Percentiles rank a stretch among this genome's conserved stretches.
phyloP scores from a whole-genome alignment of 2,113 vertebrate species.

The Thalassarche chlororhynchos region DNA sequence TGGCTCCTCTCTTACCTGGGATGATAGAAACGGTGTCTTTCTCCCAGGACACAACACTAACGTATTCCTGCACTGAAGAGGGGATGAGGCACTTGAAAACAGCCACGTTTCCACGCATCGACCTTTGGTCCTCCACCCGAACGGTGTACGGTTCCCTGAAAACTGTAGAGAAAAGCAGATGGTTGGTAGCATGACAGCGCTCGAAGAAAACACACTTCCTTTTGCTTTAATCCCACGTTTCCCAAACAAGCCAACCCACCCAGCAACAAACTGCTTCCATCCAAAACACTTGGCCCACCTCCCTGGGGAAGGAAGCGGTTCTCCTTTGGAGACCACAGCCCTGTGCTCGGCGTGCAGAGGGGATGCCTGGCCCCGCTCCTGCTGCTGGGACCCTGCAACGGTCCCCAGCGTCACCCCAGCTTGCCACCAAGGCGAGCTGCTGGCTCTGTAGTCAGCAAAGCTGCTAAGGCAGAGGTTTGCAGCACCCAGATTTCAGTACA shows the following conservation, averaged over 20 bases:
- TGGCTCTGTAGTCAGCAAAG: background rate
- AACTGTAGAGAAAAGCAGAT: conserved; percentile 76
- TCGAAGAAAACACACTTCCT: background rate
- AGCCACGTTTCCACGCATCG: conserved; percentile 98
- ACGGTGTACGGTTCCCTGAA: conserved; percentile 99
- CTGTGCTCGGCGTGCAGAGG: background rate
- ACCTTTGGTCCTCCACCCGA: conserved; percentile 98
- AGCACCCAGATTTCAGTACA: background rate
- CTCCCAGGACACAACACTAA: conserved; percentile 99
- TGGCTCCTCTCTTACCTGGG: conserved; percentile 84
- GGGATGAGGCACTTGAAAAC: conserved; percentile 99
- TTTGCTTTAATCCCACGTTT: conserved; percentile 36
- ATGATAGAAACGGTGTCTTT: conserved; percentile 97
- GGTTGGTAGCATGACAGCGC: conserved; percentile 33
- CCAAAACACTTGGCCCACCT: background rate
- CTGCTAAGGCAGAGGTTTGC: background rate
- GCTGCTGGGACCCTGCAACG: background rate
- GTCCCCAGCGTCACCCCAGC: background rate
- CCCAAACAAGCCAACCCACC: conserved; percentile 49
- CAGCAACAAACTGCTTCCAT: background rate
- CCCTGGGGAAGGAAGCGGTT: background rate
- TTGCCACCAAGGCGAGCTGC: background rate
- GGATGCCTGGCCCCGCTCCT: background rate
- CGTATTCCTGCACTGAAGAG: conserved; percentile 96
- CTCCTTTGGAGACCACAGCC: accelerated